Evolutionary conservation across 2,797 vertebrate genomes (phyloP).

Genomic region (Gastrophryne carolinensis): DNA sequence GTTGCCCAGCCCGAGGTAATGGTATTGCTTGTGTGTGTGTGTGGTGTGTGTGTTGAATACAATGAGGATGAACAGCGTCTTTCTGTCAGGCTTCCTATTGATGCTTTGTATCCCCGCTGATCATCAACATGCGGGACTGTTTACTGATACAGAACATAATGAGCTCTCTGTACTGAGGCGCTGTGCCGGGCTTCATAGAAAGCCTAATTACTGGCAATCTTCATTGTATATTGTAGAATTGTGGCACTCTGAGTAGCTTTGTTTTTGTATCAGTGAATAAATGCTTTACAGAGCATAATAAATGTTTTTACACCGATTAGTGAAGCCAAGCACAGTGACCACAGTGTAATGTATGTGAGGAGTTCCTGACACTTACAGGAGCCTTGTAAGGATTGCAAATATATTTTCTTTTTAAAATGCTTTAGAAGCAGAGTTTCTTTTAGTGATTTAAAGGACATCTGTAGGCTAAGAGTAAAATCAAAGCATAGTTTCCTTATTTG

Average conservation of each 20-base stretch:
- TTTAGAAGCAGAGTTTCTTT: too few species aligned
- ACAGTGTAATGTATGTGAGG: not conserved
- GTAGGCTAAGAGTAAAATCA: too few species aligned
- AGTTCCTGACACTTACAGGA: too few species aligned
- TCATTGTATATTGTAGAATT: not conserved
- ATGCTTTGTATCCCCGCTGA: constrained; percentile 8
- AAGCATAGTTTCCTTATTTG: too few species aligned
- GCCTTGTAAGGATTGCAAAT: too few species aligned
- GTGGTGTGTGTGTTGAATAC: not conserved
- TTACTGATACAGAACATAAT: constrained; percentile 17
- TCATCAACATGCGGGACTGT: constrained; percentile 14
- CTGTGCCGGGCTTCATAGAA: not conserved
- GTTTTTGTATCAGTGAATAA: not conserved
- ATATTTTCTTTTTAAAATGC: too few species aligned
- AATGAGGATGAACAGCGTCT: not conserved
- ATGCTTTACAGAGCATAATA: not conserved
- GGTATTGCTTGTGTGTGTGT: too few species aligned
- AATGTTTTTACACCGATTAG: not conserved
- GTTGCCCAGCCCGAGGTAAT: too few species aligned
- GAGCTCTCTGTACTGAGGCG: not conserved
- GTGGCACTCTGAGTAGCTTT: not conserved
- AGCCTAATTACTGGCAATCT: not conserved
- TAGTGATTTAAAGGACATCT: too few species aligned
- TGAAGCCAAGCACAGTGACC: too few species aligned
- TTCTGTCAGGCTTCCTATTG: not conserved